phyloP scores from a whole-genome alignment of 2,888 invertebrate genomes.

The Rhagonycha lutea region DNA sequence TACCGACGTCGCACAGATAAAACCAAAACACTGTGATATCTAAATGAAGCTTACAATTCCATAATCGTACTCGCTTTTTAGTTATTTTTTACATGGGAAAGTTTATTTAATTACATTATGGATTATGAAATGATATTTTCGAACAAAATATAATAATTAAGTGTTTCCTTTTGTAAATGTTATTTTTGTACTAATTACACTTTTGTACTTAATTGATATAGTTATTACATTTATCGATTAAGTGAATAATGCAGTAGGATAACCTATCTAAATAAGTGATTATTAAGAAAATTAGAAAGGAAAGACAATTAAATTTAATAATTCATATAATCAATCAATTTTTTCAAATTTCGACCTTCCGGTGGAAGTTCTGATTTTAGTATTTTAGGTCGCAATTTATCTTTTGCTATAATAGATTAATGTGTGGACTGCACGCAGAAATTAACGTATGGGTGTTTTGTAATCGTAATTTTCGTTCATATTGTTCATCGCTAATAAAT shows the following conservation, averaged over 20 bases:
- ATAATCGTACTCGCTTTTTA: not conserved
- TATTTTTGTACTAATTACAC: not conserved
- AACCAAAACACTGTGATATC: not conserved
- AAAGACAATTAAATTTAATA: not conserved
- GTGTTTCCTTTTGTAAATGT: not conserved
- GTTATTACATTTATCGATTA: not conserved
- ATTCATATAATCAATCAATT: not conserved
- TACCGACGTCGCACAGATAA: constrained; percentile 16
- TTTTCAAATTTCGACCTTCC: not conserved
- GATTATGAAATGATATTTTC: not conserved
- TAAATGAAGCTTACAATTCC: not conserved
- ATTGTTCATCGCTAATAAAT: not conserved
- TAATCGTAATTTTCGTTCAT: not conserved
- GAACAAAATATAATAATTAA: not conserved
- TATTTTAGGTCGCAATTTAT: not conserved
- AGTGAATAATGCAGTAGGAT: not conserved
- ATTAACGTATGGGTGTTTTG: not conserved
- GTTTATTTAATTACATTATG: not conserved
- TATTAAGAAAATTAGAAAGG: not conserved
- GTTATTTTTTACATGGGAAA: not conserved
- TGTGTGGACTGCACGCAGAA: not conserved
- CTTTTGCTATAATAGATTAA: not conserved
- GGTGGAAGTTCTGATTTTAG: not conserved
- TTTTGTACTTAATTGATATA: not conserved
- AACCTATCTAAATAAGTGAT: not conserved